Evolutionary conservation across 2,113 vertebrate genomes (phyloP).

Genomic region (Asarcornis scutulata): DNA sequence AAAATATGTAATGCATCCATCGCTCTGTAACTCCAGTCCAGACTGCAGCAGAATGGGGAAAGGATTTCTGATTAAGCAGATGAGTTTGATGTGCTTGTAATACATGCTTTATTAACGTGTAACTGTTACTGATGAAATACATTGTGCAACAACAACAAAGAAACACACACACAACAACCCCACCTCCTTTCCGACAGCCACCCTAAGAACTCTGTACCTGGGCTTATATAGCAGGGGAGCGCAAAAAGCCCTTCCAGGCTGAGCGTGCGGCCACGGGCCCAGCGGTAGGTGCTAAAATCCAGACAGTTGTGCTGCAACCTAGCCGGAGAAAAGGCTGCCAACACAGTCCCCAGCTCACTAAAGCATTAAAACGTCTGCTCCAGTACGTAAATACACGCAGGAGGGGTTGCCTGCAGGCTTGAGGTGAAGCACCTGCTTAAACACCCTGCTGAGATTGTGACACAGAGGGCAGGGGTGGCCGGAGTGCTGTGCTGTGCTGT

Average conservation of each 20-base stretch:
- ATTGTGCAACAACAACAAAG: not conserved
- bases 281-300: fast-evolving
- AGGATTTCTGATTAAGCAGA: not conserved
- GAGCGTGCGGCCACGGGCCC: not conserved
- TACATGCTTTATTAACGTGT: conserved; percentile 16
- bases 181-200: not conserved
- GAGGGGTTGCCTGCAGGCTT: not conserved
- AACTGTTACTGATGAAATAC: not conserved
- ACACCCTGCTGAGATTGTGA: not conserved
- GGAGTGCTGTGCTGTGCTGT: not conserved
- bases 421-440: not conserved
- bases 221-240: not conserved
- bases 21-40: not conserved
- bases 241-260: not conserved
- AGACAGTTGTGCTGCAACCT: not conserved
- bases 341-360: not conserved
- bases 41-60: not conserved
- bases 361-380: not conserved
- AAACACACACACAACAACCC: not conserved
- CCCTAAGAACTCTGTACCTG: not conserved
- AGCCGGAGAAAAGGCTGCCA: not conserved
- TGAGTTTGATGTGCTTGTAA: not conserved
- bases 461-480: not conserved
- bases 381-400: not conserved
- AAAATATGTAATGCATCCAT: not conserved